Evolutionary conservation across 2,797 vertebrate species (phyloP).

Genomic region (Rhinoraja longicauda): DNA sequence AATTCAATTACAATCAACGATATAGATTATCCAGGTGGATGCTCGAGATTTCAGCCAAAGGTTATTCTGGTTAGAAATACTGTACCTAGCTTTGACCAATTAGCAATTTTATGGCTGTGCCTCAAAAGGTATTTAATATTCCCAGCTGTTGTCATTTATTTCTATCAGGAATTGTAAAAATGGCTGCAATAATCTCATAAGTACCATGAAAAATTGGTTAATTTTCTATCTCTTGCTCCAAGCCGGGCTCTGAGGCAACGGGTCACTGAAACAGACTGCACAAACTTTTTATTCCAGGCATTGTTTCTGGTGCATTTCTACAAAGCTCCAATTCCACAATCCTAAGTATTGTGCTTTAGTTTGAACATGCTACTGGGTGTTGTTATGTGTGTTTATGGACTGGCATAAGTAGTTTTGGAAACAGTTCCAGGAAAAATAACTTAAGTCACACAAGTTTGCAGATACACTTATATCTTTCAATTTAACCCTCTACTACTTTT

Average conservation of each 20-base stretch:
- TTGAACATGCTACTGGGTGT: neutral
- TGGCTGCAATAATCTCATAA: neutral
- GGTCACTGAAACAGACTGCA: neutral
- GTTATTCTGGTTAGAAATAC: neutral
- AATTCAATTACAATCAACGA: neutral
- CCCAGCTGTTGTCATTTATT: neutral
- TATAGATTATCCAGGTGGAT: neutral
- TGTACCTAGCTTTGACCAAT: neutral
- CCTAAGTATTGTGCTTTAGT: neutral
- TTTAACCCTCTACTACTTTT: conserved; percentile 13
- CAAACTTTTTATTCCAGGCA: neutral
- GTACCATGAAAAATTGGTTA: neutral
- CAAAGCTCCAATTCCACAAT: neutral
- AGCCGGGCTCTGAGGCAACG: neutral
- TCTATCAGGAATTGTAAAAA: neutral
- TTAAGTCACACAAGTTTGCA: neutral
- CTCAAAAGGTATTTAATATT: neutral
- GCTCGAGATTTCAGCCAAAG: neutral
- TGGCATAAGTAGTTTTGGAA: conserved; percentile 1
- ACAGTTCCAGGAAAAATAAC: conserved; percentile 23
- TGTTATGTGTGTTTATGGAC: neutral
- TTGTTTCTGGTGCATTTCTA: neutral
- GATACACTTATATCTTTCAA: conserved; percentile 7
- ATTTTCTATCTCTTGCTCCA: neutral
- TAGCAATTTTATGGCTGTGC: neutral